Base-by-base conservation (phyloP, 1,140 invertebrate genomes). In the Drosophila bipectinata region DNA sequence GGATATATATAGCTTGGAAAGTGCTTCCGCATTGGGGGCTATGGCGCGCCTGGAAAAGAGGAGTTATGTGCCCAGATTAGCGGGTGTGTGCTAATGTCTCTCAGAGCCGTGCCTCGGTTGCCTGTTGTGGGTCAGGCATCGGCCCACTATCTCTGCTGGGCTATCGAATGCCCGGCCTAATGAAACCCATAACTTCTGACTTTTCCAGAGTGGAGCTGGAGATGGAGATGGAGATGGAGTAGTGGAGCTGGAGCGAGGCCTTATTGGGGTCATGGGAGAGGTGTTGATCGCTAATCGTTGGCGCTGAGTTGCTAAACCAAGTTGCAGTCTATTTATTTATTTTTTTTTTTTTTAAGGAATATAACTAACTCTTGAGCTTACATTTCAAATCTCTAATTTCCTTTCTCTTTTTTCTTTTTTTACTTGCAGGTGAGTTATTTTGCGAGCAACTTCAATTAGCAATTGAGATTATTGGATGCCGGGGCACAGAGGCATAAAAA, bases 31-130 rank as follows among this genome's bases (percentile, higher is more conserved):
- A 88, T 87, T 87, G 77, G 71, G 18, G 18, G 9, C 21, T 21
- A 3, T 21, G 21, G 21, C 21, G 21, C 21, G 21, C 21, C 21
- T 10, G 34, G 34, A 34, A 66, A 48, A 60, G 15, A 30, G 34
- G 81, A 87, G 72, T 83, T 87, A 87, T 87, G 84, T 83, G 79
- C 67, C 64, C 45, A 83, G 83, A 87, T 87, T 87, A 87, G 83
- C 83, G 83, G 79, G 84, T 88, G 83, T 88, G 82, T 85, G 82
- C 79, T 85, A 85, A 88, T 85, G 55, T 68, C 45, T 68, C 45
- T 55, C 21, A 21, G 21, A 21, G 21, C 21, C 21, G 21, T 21
- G 21, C 21, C 21, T 4, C 15, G n/a, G 9, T 18, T 18, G 18
- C 15, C 45, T n/a, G 24, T 32, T 39, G n/a, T 54, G 56, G 66